Base-by-base conservation (phyloP, 2,888 invertebrate species). In the Marasmarcha lunaedactyla region DNA sequence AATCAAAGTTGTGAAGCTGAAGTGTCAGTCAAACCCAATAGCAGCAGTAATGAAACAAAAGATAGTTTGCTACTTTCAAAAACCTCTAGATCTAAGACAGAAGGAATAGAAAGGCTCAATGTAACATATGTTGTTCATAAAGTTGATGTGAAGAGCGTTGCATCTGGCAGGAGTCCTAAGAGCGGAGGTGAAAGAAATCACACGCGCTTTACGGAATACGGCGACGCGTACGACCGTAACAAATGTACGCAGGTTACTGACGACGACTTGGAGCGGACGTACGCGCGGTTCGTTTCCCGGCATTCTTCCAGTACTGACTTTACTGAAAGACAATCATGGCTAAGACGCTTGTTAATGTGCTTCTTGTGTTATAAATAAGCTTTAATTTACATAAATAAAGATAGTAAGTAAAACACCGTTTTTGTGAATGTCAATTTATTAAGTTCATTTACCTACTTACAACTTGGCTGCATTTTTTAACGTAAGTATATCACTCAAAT, bases 381-480 rank as follows among this genome's bases (percentile, higher is more conserved):
- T 25, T 15, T 2, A 36, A 15, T 14, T n/a, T 11, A 33, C 2
- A 15, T 9, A 15, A 20, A 20, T 20, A 20, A 20, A 5, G 7
- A 20, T 20, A 20, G 7, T 20, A 63, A 74, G 71, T 68, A 57
- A 78, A 73, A 77, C 60, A 15, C 40, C 38, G 47, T 48, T 39
- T 39, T 47, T 61, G 64, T 68, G 49, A 54, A 63, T 69, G 74
- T 64, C 81, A 83, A 81, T 83, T 83, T 81, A 83, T 81, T 83
- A 76, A 79, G 78, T 83, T 83, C 81, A 78, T 78, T 81, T 72
- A 71, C 77, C 49, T 63, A 73, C 77, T 77, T 73, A 74, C 69
- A 74, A 72, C n/a, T n/a, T n/a, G n/a, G n/a, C n/a, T n/a, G n/a
- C n/a, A n/a, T n/a, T n/a, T n/a, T n/a, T n/a, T n/a, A n/a, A n/a